Percentiles rank a stretch among this genome's conserved stretches.
Evolutionary conservation across 2,797 vertebrate genomes (phyloP).

Genomic region (Mormyrus proboscirostris): DNA sequence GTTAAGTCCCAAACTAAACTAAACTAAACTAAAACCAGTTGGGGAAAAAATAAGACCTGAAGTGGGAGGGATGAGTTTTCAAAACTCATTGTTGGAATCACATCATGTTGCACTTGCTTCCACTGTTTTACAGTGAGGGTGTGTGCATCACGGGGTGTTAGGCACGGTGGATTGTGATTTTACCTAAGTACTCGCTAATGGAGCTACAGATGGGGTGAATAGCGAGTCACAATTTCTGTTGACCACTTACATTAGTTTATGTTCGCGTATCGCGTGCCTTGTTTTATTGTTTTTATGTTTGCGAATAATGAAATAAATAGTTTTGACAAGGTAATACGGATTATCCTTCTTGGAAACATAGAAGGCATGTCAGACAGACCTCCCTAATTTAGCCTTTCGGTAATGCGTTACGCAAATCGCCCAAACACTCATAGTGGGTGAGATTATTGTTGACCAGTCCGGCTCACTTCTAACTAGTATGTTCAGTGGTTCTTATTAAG

Average conservation of each 20-base stretch:
- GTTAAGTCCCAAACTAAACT: neutral
- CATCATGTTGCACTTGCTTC: neutral
- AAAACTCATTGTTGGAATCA: neutral
- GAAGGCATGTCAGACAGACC: no score
- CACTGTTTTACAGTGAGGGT: neutral
- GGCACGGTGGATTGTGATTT: neutral
- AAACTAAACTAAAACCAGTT: neutral
- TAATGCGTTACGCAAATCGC: no score
- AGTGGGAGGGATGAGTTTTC: neutral
- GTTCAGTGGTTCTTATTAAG: neutral
- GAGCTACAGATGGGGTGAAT: neutral
- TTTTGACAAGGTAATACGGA: neutral
- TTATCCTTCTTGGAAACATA: no score
- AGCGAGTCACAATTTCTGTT: no score
- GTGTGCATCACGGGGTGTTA: neutral
- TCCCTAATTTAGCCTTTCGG: no score
- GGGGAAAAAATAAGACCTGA: neutral
- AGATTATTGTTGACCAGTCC: neutral
- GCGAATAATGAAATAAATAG: neutral
- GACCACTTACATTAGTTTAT: no score
- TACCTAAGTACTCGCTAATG: neutral
- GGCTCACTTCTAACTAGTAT: neutral
- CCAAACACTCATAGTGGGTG: neutral
- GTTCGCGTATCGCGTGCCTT: no score
- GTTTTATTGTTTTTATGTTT: neutral